phyloP scores from a whole-genome alignment of 2,797 vertebrate genomes.

The Melanogrammus aeglefinus region DNA sequence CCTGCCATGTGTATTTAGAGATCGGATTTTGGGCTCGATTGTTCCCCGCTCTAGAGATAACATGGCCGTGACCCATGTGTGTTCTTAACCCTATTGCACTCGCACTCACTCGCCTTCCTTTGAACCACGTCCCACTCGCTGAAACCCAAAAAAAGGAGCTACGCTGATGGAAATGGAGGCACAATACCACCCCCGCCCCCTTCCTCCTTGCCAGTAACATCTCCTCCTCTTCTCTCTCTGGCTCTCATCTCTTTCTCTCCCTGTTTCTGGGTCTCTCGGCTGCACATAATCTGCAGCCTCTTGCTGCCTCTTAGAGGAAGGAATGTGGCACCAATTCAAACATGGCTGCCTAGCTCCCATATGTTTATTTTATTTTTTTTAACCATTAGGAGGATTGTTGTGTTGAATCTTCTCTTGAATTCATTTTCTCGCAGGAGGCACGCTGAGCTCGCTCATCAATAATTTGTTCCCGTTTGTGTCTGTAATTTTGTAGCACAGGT shows the following conservation, averaged over 20 bases:
- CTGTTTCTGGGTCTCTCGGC: neutral
- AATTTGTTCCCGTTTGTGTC: neutral
- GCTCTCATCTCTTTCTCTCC: conserved; percentile 21
- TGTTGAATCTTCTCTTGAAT: neutral
- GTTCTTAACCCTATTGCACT: conserved; percentile 43
- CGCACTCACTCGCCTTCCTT: conserved; percentile 39
- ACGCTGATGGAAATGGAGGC: conserved; percentile 38
- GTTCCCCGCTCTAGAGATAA: conserved; percentile 23
- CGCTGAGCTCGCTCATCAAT: neutral
- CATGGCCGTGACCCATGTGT: conserved; percentile 26
- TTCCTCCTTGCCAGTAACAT: neutral
- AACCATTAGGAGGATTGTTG: neutral
- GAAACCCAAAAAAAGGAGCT: conserved; percentile 19
- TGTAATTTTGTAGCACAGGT: neutral
- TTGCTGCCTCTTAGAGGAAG: conserved; percentile 73
- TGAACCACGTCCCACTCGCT: conserved; percentile 37
- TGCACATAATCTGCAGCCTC: conserved; percentile 51
- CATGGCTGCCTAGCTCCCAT: neutral
- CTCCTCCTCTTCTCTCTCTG: conserved; percentile 3
- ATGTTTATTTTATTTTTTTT: neutral
- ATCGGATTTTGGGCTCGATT: conserved; percentile 37
- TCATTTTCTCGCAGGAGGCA: neutral
- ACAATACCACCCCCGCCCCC: neutral
- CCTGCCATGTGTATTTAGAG: conserved; percentile 36
- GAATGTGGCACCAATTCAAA: conserved; percentile 56